Evolutionary conservation across 2,888 invertebrate genomes (phyloP), one percentile per base, ranked within the genome.

Genomic region (Horisme vitalbata): DNA sequence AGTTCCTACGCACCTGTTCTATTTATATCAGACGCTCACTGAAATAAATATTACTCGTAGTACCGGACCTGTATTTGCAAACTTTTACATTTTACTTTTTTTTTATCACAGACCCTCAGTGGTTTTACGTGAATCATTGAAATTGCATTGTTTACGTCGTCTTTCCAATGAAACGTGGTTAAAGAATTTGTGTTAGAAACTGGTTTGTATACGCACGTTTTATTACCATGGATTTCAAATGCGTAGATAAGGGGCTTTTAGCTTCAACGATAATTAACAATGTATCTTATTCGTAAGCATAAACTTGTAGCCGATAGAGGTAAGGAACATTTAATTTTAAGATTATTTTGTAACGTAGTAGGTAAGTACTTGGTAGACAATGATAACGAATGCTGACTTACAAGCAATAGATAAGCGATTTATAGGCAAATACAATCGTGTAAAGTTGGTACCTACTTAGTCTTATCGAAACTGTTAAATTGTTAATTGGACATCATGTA

Each of bases 371-470:
- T 45, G 37, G 28, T 41, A 14, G 13, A 9, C 15, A 13, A 11
- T 8, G 51, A 51, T 51, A 51, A 46, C 28, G 21, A 34, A 41
- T 45, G 26, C 23, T 26, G 6, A 9, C 41, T 41, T 43, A 45
- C 38, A 44, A 47, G 46, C 47, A 36, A 52, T 46, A 46, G 52
- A 47, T 52, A 41, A 12, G 8, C 28, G 13, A 8, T 21, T n/a
- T 21, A 21, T 8, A 21, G n/a, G 4, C 6, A 2, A 6, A 18
- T n/a, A n/a, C n/a, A n/a, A n/a, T n/a, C n/a, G n/a, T n/a, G n/a
- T n/a, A n/a, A n/a, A n/a, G n/a, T n/a, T n/a, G n/a, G n/a, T n/a
- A n/a, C n/a, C n/a, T n/a, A n/a, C n/a, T n/a, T n/a, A n/a, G n/a
- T n/a, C n/a, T n/a, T n/a, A n/a, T n/a, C n/a, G n/a, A n/a, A n/a